phyloP scores from a whole-genome alignment of 2,888 invertebrate species.

The Hypomecis punctinalis region DNA sequence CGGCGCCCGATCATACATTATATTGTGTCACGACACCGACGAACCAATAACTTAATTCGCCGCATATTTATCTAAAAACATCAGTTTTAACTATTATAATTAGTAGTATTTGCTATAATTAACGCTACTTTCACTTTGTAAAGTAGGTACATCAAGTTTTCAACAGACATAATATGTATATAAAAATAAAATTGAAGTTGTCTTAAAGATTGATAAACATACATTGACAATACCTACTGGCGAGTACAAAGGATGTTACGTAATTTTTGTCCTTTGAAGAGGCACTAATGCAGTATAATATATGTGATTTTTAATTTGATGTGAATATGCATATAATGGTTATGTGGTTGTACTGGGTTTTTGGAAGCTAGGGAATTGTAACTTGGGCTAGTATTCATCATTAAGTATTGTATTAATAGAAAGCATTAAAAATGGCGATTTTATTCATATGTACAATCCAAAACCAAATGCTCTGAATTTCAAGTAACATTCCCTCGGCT shows the following conservation, averaged over 20 bases:
- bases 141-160: slow-evolving; percentile 6
- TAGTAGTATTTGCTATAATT: slow-evolving; percentile 1
- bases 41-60: neutral
- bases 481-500: neutral
- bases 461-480: too few relatives aligned
- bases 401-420: neutral
- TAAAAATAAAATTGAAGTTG: slow-evolving; percentile 1
- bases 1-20: neutral
- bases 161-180: neutral
- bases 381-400: neutral
- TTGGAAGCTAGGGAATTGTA: neutral
- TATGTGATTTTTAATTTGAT: slow-evolving; percentile 5
- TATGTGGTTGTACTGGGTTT: neutral
- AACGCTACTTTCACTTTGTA: neutral
- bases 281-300: slow-evolving; percentile 14
- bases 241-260: neutral
- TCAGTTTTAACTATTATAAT: neutral
- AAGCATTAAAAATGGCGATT: too few relatives aligned
- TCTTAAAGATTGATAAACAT: slow-evolving; percentile 3
- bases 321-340: slow-evolving; percentile 2
- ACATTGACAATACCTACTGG: slow-evolving; percentile 1
- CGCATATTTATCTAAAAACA: slow-evolving; percentile 1
- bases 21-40: too few relatives aligned
- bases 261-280: slow-evolving; percentile 6
- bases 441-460: too few relatives aligned